phyloP scores from a whole-genome alignment of 2,888 invertebrate genomes.

The Blastobasis lacticolella region DNA sequence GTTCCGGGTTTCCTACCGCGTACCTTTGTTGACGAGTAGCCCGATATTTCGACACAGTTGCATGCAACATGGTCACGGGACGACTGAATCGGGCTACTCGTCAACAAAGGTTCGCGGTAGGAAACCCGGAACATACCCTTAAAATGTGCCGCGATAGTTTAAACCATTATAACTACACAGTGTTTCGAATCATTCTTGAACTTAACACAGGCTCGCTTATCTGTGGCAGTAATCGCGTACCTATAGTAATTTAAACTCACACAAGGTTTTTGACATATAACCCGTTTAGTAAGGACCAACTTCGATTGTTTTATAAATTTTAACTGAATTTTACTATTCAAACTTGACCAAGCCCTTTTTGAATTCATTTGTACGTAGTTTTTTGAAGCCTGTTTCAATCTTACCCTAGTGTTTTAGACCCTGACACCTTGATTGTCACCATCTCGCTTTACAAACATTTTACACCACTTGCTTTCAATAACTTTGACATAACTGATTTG shows the following conservation, averaged over 20 bases:
- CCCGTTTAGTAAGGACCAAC: constrained; percentile 54
- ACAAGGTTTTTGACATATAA: not conserved
- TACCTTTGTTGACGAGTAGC: no score
- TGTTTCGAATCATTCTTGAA: constrained; percentile 17
- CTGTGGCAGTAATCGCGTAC: no score
- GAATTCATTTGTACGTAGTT: constrained; percentile 44
- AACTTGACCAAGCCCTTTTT: constrained; percentile 49
- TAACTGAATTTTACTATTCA: constrained; percentile 32
- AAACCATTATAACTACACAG: constrained; percentile 29
- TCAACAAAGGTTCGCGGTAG: no score
- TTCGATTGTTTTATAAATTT: constrained; percentile 28
- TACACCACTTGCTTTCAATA: constrained; percentile 33
- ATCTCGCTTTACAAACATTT: constrained; percentile 44
- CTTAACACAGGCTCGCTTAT: not conserved
- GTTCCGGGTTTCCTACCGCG: no score
- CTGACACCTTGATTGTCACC: constrained; percentile 38
- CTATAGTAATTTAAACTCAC: no score
- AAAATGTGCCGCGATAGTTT: no score
- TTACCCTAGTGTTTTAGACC: constrained; percentile 42
- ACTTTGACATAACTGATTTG: no score
- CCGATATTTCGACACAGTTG: no score
- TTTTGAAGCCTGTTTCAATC: constrained; percentile 48
- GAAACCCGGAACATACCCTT: no score
- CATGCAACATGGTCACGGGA: no score
- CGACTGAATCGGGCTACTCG: no score